Evolutionary conservation across 1,140 invertebrate genomes (phyloP).

Genomic region (Drosophila carrolli): DNA sequence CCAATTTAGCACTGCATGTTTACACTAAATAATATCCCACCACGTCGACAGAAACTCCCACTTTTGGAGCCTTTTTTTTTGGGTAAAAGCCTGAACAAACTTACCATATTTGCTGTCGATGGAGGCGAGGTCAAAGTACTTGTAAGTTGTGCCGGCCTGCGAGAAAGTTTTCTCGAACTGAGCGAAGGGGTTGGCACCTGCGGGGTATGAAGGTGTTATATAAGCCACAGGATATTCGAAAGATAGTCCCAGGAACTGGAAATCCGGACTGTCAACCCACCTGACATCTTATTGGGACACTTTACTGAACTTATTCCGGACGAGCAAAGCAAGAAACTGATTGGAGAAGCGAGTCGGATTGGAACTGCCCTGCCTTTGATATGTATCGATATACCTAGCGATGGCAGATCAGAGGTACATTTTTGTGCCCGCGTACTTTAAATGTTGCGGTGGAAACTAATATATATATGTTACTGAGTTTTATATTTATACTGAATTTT

Average conservation of each 20-base stretch:
- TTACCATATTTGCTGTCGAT: slow-evolving; percentile 92
- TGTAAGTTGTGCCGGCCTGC: slow-evolving; percentile 88
- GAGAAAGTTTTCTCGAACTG: slow-evolving; percentile 88
- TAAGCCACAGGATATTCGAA: slow-evolving; percentile 18
- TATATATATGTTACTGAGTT: background rate
- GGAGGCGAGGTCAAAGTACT: slow-evolving; percentile 90
- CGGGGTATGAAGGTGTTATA: slow-evolving; percentile 29
- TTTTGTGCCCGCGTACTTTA: background rate
- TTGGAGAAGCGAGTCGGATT: slow-evolving; percentile 14
- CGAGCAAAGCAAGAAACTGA: slow-evolving; percentile 53
- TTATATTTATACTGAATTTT: no score
- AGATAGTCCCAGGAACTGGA: background rate
- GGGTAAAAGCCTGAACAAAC: slow-evolving; percentile 39
- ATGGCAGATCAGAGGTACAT: background rate
- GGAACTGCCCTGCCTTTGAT: background rate
- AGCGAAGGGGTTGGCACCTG: slow-evolving; percentile 90
- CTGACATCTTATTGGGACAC: slow-evolving; percentile 55
- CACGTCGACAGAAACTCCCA: slow-evolving; percentile 44
- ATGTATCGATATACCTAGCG: slow-evolving; percentile 7
- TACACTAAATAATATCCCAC: background rate
- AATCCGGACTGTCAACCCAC: slow-evolving; percentile 29
- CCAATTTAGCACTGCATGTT: slow-evolving; percentile 2
- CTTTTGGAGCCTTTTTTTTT: background rate
- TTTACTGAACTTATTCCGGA: slow-evolving; percentile 57
- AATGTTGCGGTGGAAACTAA: background rate